Percentiles rank a stretch among this genome's conserved stretches.
Evolutionary conservation across 2,888 invertebrate genomes (phyloP).

Genomic region (Xestobium rufovillosum): DNA sequence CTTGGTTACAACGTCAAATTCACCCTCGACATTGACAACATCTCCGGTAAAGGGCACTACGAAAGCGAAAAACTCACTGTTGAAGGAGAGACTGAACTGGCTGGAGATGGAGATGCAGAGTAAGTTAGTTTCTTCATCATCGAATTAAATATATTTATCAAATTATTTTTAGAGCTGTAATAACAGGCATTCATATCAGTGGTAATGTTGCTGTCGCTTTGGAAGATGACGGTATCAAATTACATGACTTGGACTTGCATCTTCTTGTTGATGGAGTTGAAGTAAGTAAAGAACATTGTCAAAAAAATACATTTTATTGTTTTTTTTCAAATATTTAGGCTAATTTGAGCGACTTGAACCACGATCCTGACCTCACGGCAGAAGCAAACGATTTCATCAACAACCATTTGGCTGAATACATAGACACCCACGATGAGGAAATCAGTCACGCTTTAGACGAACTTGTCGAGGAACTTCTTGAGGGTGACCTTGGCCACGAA

Average conservation of each 20-base stretch:
- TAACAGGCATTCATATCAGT: background rate
- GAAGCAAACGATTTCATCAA: background rate
- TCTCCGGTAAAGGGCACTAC: background rate
- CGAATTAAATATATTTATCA: background rate
- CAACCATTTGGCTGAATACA: background rate
- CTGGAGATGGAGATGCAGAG: background rate
- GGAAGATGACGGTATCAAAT: background rate
- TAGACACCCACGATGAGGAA: background rate
- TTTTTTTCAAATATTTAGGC: too few relatives aligned
- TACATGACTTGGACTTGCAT: background rate
- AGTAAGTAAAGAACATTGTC: too few relatives aligned
- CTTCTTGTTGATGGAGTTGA: background rate
- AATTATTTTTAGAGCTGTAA: background rate
- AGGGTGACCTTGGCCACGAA: background rate
- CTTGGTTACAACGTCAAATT: background rate
- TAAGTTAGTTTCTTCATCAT: background rate
- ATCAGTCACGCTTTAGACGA: background rate
- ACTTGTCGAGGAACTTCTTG: too few relatives aligned
- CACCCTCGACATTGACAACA: background rate
- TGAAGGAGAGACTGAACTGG: background rate
- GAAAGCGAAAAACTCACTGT: background rate
- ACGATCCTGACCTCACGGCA: background rate
- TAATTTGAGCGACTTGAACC: too few relatives aligned
- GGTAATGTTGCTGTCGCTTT: background rate
- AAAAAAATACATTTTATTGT: too few relatives aligned